Base-by-base conservation (phyloP, 2,113 vertebrate species). In the Excalfactoria chinensis region DNA sequence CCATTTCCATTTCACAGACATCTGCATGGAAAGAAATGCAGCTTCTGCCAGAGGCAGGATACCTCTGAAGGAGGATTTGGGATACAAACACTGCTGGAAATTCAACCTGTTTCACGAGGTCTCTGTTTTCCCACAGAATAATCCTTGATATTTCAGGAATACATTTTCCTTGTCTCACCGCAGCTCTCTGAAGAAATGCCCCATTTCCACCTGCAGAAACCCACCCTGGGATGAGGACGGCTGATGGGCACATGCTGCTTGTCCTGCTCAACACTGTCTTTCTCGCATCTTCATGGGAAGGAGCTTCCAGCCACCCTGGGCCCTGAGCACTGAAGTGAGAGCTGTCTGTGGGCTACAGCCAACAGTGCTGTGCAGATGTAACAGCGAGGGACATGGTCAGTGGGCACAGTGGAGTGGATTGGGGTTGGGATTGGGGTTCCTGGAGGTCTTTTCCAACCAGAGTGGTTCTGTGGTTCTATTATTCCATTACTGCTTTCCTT, bases 181-280 rank as follows among this genome's bases (percentile, higher is more conserved):
- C 16, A 35, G 44, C 43, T 72, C 43, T 34, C 64, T 70, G 49
- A 34, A 48, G 67, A 20, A 44, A 60, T 37, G 37, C 9, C 51
- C 37, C 3, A 0, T 66, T 59, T 19, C 23, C 53, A 58, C 40
- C 34, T 26, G 23, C 44, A 58, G 30, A 21, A 77, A 9, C 18
- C 25, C 32, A 7, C 49, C 23, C 49, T 26, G 49, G 49, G 23
- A 51, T 26, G 23, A 26, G 23, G 49, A 51, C 7, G 4, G 49
- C 23, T 26, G 23, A 14, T 0, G 15, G 2, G 8, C 23, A 7
- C 1, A 5, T 4, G 2, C 30, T 7, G 15, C 28, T 51, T 5
- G 21, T 25, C 15, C n/a, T 22, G 49, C 49, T 26, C 23, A 12
- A 13, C 23, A 26, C 49, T 51, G 49, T 13, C 23, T 26, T 14